Evolutionary conservation across 1,140 invertebrate species (phyloP).

Genomic region (Cydia splendana): DNA sequence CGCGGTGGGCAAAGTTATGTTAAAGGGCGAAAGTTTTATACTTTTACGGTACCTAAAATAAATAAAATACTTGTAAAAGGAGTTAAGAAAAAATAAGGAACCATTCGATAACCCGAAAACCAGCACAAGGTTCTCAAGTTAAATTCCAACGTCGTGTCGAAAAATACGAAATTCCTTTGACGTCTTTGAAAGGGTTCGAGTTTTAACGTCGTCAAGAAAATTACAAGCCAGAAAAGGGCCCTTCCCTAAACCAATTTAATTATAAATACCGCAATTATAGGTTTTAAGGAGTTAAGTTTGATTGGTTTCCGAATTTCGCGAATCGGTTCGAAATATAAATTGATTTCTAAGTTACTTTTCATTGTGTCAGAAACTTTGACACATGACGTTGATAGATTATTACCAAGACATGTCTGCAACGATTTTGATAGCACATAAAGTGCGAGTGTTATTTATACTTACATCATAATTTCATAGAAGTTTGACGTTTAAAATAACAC

Average conservation of each 20-base stretch:
- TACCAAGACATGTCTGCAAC: too few relatives aligned
- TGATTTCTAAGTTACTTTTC: neutral
- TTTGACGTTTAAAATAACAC: too few relatives aligned
- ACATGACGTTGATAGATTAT: neutral
- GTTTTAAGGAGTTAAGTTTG: slow-evolving; percentile 1
- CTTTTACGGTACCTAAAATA: too few relatives aligned
- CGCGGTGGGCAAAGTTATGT: too few relatives aligned
- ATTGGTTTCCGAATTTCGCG: neutral
- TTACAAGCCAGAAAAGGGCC: slow-evolving; percentile 1
- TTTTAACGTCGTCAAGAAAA: slow-evolving; percentile 1
- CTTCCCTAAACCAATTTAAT: neutral
- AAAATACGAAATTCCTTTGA: neutral
- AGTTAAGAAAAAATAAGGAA: too few relatives aligned
- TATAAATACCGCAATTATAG: slow-evolving; percentile 5
- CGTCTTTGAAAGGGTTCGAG: neutral
- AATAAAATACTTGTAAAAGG: too few relatives aligned
- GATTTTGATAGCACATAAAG: too few relatives aligned
- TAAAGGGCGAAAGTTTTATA: too few relatives aligned
- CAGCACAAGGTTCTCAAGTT: neutral
- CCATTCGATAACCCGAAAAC: neutral
- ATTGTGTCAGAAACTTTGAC: neutral
- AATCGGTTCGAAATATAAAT: neutral
- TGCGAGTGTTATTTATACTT: too few relatives aligned
- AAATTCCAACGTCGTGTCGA: neutral
- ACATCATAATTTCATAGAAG: too few relatives aligned